Percentiles rank a stretch among this genome's conserved stretches.
These are phyloP conservation scores for Ellobius talpinus DNA, from an alignment of 2,113 vertebrate genomes.

Conservation along the genomic window DNA sequence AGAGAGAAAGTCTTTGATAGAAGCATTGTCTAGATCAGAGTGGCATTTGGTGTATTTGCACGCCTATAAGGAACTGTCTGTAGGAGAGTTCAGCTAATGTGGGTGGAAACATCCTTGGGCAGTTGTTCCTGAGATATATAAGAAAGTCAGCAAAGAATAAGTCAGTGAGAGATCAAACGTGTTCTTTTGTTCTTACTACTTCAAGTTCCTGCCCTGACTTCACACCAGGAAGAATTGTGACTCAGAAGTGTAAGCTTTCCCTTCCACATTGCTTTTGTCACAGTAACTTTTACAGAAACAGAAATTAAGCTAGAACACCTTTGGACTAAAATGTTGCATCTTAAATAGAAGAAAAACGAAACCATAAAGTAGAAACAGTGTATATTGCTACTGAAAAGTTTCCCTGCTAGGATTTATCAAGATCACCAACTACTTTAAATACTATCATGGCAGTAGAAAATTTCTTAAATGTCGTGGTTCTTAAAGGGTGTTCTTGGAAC, in stretches of 20 bases:
- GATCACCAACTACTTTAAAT: background rate
- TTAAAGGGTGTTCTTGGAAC: background rate
- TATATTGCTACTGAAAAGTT: background rate
- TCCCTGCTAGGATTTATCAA: background rate
- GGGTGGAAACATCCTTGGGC: background rate
- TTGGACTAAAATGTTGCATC: background rate
- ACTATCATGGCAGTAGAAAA: background rate
- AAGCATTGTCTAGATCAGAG: background rate
- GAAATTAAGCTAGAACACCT: background rate
- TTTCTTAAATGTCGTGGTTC: background rate
- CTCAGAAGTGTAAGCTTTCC: background rate
- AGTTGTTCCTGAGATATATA: background rate
- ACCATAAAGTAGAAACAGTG: background rate
- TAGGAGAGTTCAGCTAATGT: background rate
- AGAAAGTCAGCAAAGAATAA: background rate
- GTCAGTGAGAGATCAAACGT: background rate
- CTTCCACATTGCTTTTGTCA: background rate
- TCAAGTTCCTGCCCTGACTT: background rate
- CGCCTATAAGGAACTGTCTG: too few species aligned
- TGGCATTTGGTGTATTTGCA: background rate
- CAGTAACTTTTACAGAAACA: background rate
- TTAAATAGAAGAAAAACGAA: background rate
- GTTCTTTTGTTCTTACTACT: background rate
- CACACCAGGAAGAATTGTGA: too few species aligned
- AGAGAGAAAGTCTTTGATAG: background rate